Base-by-base conservation (phyloP, 1,140 invertebrate genomes). In the Rhagoletis pomonella region DNA sequence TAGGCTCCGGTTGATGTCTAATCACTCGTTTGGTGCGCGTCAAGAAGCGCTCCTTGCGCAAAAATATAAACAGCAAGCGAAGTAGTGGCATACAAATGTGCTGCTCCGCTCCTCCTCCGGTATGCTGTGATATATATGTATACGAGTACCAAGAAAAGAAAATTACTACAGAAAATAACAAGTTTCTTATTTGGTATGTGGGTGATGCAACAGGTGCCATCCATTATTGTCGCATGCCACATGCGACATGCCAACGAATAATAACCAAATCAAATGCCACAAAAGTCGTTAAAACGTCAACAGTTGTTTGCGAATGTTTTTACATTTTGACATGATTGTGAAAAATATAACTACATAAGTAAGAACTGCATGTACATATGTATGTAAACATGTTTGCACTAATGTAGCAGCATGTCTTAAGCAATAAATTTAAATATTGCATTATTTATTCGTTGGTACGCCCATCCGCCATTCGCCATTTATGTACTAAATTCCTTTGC, bases 21-120 rank as follows among this genome's bases (percentile, higher is more conserved):
- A 94, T 93, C 67, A 94, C 93, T 89, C 95, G 93, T 92, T 96
- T 95, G 58, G 96, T 96, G 86, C 96, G 94, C 1, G 95, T 95
- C 77, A 94, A 88, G 77, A 95, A 93, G 86, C 94, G 93, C 87
- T 96, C 95, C 62, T 94, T 94, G 94, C 95, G 95, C 91, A 96
- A 90, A 92, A 97, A 97, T 88, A 96, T 95, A 92, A 97, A 97
- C 89, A 94, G 94, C 87, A 96, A 88, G 55, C 95, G 93, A 42
- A 96, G 93, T 29, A 90, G 88, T 4, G 95, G 94, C 93, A 96
- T 95, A 89, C 92, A 94, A 60, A 95, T 91, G 86, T 94, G 92
- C 81, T 93, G 90, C 93, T 94, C 89, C n/a, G n/a, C 67, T 92
- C 90, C 14, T 47, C 17, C 77, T 89, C 73, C 2, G 90, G 91